A percentile compares a stretch with the other conserved stretches of the same genome.
These are phyloP conservation scores for Drosophila mayri DNA, from an alignment of 1,140 invertebrate species.

Conservation along the genomic window DNA sequence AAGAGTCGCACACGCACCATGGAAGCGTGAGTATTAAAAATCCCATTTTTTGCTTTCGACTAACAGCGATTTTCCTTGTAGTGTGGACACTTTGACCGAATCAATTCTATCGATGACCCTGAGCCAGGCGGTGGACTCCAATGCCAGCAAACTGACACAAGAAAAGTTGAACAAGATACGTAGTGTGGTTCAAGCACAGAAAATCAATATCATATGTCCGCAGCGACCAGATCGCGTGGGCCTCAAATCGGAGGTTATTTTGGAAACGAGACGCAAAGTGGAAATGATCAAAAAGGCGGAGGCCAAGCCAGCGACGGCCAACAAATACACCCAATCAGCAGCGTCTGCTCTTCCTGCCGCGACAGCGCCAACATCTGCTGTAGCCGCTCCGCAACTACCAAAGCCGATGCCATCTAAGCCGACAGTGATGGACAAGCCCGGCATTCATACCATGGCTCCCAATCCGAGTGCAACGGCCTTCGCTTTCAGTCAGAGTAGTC, in stretches of 20 bases:
- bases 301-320: slow-evolving; percentile 45
- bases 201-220: slow-evolving; percentile 73
- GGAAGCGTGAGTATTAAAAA: slow-evolving; percentile 49
- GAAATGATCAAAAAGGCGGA: slow-evolving; percentile 52
- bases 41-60: rapidly evolving
- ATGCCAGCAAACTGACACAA: slow-evolving; percentile 59
- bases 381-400: slow-evolving; percentile 2
- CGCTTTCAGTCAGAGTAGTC: slow-evolving; percentile 60
- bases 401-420: slow-evolving; percentile 38
- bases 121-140: slow-evolving; percentile 57
- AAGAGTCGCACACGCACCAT: slow-evolving; percentile 54
- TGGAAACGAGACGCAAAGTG: slow-evolving; percentile 70
- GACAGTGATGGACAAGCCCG: slow-evolving; percentile 7
- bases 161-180: slow-evolving; percentile 63
- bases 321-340: slow-evolving; percentile 53
- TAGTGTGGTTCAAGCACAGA: slow-evolving; percentile 49
- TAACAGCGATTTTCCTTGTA: slow-evolving; percentile 6
- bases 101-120: slow-evolving; percentile 79
- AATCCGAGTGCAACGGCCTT: slow-evolving; percentile 24
- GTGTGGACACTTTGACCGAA: slow-evolving; percentile 73
- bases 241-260: slow-evolving; percentile 79
- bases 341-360: not conserved
- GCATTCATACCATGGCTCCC: not conserved
- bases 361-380: slow-evolving; percentile 11
- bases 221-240: slow-evolving; percentile 78